Percentiles rank a stretch among this genome's conserved stretches.
Conservation (phyloP, 2,888 invertebrate genomes). For the Asteroscopus sphinx region DNA sequence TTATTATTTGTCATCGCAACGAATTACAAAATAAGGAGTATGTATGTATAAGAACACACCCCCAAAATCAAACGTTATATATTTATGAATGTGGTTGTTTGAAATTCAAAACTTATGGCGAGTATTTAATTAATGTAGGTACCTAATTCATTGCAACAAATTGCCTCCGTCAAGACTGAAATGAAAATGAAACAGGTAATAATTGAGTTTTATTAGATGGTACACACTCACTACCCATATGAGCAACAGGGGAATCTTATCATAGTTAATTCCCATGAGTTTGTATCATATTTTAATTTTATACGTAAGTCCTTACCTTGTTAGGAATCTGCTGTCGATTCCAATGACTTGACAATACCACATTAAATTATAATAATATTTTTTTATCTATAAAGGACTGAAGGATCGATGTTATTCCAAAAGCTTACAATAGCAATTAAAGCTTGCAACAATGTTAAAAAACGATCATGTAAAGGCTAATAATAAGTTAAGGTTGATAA, state of each 20-base stretch:
- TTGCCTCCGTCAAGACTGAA: conserved; percentile 47
- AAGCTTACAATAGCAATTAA: too few species aligned
- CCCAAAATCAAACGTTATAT: too few species aligned
- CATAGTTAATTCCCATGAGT: not conserved
- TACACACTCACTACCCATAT: not conserved
- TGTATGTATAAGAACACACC: too few species aligned
- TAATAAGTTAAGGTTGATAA: too few species aligned
- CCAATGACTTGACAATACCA: not conserved
- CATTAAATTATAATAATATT: not conserved
- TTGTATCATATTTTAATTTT: conserved; percentile 1
- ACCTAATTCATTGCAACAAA: not conserved
- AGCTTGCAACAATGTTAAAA: too few species aligned
- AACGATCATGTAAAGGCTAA: too few species aligned
- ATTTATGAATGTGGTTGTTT: not conserved
- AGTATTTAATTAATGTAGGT: not conserved
- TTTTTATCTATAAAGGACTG: too few species aligned
- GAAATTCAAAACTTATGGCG: not conserved
- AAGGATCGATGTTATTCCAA: too few species aligned
- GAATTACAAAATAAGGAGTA: too few species aligned
- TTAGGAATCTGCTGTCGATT: conserved; percentile 1
- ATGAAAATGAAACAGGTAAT: not conserved
- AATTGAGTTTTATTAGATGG: conserved; percentile 2
- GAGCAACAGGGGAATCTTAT: not conserved
- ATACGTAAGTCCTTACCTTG: not conserved
- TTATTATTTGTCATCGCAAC: not conserved